Conservation (phyloP, 2,888 invertebrate genomes). For the Epinotia ramella region DNA sequence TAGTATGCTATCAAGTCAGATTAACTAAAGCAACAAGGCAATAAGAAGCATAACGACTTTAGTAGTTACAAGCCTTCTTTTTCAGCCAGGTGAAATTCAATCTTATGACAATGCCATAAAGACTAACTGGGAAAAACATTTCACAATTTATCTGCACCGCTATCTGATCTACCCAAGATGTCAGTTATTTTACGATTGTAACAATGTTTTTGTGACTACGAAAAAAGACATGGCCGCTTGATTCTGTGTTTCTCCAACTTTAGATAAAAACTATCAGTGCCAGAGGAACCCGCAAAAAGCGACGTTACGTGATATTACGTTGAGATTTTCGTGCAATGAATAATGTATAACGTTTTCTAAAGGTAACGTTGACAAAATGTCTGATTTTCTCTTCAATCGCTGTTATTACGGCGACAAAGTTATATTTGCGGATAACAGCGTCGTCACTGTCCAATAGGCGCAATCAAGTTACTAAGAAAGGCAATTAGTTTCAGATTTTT, state of each 20-base stretch:
- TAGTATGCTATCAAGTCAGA: neutral
- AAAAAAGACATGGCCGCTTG: neutral
- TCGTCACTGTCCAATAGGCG: neutral
- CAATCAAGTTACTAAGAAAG: neutral
- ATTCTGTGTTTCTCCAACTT: neutral
- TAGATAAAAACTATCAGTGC: conserved; percentile 32
- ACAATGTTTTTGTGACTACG: neutral
- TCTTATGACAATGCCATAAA: neutral
- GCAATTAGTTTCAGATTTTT: neutral
- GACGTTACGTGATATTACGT: conserved; percentile 39
- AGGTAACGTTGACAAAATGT: conserved; percentile 36
- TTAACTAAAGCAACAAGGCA: conserved; percentile 11
- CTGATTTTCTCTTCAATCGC: conserved; percentile 41
- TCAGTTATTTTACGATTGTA: too few species aligned
- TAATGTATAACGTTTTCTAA: conserved; percentile 42
- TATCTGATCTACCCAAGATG: too few species aligned
- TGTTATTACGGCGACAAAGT: conserved; percentile 13
- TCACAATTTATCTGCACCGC: too few species aligned
- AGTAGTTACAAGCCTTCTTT: neutral
- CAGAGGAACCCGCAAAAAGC: conserved; percentile 24
- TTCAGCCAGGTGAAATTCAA: too few species aligned
- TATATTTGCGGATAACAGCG: conserved; percentile 15
- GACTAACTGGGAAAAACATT: too few species aligned
- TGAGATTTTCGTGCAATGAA: conserved; percentile 45
- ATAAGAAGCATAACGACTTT: neutral